Base-by-base conservation (phyloP, 2,888 invertebrate genomes). In the Galeopsomyia nigrocyanea region DNA sequence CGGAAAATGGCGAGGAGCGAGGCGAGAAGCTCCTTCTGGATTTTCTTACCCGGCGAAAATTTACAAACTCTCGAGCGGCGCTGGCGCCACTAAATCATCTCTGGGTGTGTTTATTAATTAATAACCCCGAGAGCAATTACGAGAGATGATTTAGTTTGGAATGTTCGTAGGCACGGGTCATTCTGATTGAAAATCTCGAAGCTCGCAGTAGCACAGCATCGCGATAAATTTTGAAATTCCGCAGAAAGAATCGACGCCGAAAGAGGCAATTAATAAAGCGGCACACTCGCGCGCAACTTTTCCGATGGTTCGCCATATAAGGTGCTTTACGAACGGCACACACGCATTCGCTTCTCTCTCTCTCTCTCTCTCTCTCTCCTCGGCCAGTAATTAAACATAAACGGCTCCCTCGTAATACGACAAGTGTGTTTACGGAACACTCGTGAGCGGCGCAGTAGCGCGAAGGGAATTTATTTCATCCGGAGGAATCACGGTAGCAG, bases 401-500 rank as follows among this genome's bases (percentile, higher is more conserved):
- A 75, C 74, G 75, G 64, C 61, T 66, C 69, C 72, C 14, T 19
- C 13, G 63, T 71, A 74, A 72, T 68, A 53, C 58, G 71, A 74
- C 71, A 72, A 76, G 78, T 77, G 72, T 79, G 77, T 79, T 78
- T 78, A 74, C 78, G 76, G 76, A 78, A 77, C 78, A 78, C 79
- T 78, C 77, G 77, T 76, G 69, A 70, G 72, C 75, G 74, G 75
- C 68, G 68, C 46, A 50, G 70, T 26, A 50, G 75, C 77, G 78
- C 74, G 76, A 76, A 75, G 75, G 77, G 77, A 77, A 78, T 78
- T 78, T 77, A 79, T 79, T 78, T 76, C 77, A 75, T 78, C 76
- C 60, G 5, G 61, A 62, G 68, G 62, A 68, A 68, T 73, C 73
- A 55, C 26, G 68, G 68, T 68, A 68, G 53, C 64, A 39, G 50